Conservation (phyloP, 1,140 invertebrate species). For the Brachionus sp. region DNA sequence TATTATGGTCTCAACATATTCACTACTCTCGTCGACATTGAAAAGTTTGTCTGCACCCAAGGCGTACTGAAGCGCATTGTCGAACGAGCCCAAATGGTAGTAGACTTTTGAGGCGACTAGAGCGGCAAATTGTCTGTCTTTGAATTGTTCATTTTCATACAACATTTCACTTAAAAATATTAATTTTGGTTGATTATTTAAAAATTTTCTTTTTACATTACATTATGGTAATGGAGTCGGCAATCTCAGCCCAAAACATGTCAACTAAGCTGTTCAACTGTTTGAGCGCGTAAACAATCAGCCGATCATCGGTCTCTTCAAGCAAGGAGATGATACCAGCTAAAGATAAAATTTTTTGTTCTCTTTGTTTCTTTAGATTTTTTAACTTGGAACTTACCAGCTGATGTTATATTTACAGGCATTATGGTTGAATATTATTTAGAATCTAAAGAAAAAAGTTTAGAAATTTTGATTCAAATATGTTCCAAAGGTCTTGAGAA, state of each 20-base stretch:
- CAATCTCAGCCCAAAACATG: constrained; percentile 97
- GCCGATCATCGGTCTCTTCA: constrained; percentile 66
- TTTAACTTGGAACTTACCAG: background rate
- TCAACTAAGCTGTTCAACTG: constrained; percentile 89
- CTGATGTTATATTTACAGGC: constrained; percentile 46
- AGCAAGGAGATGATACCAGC: constrained; percentile 91
- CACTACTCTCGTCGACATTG: constrained; percentile 83
- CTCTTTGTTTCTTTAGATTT: too few species aligned
- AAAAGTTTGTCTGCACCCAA: constrained; percentile 86
- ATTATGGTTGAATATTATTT: background rate
- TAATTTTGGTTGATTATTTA: background rate
- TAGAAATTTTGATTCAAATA: background rate
- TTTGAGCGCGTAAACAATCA: constrained; percentile 71
- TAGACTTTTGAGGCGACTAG: constrained; percentile 97
- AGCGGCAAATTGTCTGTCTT: constrained; percentile 82
- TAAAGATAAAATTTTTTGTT: too few species aligned
- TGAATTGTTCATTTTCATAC: constrained; percentile 82
- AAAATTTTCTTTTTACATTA: constrained; percentile 50
- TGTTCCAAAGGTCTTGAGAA: too few species aligned
- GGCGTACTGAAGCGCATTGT: constrained; percentile 89
- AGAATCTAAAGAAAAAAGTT: background rate
- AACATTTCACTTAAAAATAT: constrained; percentile 72
- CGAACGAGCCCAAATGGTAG: constrained; percentile 91
- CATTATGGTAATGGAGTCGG: constrained; percentile 94
- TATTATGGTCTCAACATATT: constrained; percentile 94